phyloP scores from a whole-genome alignment of 2,113 vertebrate species.

The Aviceda subcristata region DNA sequence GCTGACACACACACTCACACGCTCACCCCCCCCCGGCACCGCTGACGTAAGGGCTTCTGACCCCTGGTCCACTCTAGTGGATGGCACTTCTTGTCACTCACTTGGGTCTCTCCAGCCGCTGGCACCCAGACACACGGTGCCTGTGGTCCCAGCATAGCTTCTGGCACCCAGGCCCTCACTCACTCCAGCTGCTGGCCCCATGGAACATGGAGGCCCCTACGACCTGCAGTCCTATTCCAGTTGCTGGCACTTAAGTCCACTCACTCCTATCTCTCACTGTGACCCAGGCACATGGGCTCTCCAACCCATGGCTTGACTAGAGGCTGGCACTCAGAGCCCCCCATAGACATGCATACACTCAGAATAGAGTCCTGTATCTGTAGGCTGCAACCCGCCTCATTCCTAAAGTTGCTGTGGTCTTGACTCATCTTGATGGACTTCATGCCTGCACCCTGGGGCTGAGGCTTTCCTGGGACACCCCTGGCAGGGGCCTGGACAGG shows the following conservation, averaged over 20 bases:
- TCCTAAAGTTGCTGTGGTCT: background rate
- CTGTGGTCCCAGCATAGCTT: background rate
- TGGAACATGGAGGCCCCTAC: fast-evolving
- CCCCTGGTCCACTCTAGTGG: background rate
- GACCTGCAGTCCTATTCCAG: background rate
- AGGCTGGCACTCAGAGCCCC: background rate
- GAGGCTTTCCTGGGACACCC: background rate
- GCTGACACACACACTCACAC: background rate
- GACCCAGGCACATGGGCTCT: background rate
- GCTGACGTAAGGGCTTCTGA: background rate
- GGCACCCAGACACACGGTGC: background rate
- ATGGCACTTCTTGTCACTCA: background rate
- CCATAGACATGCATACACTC: too few species aligned
- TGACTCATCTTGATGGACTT: background rate
- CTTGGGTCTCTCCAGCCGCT: background rate
- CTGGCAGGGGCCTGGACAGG: background rate
- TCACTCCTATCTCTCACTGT: background rate
- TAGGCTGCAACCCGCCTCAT: background rate
- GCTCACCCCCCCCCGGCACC: fast-evolving
- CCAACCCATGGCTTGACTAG: background rate
- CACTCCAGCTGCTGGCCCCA: background rate
- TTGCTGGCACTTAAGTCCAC: background rate
- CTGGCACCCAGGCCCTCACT: background rate
- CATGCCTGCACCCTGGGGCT: too few species aligned
- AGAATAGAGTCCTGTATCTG: background rate